phyloP scores from a whole-genome alignment of 1,140 invertebrate genomes.

The Calliopsis andreniformis region DNA sequence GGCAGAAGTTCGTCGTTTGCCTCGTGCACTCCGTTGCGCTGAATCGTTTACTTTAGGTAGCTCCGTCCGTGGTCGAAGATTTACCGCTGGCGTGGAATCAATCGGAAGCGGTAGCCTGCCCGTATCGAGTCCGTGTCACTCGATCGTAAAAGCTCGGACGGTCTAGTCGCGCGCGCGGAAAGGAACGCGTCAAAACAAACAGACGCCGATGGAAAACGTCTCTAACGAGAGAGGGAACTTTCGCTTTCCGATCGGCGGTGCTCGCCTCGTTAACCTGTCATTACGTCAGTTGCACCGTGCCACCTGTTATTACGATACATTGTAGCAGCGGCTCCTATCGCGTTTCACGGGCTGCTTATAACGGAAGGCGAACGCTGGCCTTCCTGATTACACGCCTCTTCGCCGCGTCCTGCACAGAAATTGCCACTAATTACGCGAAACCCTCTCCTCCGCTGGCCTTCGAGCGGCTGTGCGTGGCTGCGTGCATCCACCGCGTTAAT shows the following conservation, averaged over 20 bases:
- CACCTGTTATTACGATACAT: slow-evolving; percentile 55
- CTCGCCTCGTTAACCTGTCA: slow-evolving; percentile 29
- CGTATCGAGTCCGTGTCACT: not conserved
- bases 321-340: slow-evolving; percentile 26
- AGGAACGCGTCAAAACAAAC: not conserved
- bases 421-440: slow-evolving; percentile 25
- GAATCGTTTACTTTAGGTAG: not conserved
- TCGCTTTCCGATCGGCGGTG: slow-evolving; percentile 52
- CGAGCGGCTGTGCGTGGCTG: no score
- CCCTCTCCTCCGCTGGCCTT: not conserved
- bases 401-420: slow-evolving; percentile 22
- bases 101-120: not conserved
- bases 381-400: slow-evolving; percentile 46
- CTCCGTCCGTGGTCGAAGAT: not conserved
- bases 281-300: slow-evolving; percentile 37
- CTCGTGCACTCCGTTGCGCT: not conserved
- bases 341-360: slow-evolving; percentile 26
- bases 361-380: slow-evolving; percentile 44
- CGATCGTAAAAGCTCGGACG: not conserved
- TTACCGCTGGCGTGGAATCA: slow-evolving; percentile 18
- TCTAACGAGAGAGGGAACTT: slow-evolving; percentile 31
- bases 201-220: not conserved
- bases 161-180: not conserved
- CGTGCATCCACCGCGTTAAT: not conserved
- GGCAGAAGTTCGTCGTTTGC: not conserved